A percentile compares a stretch with the other conserved stretches of the same genome.
Evolutionary conservation across 1,140 invertebrate species (phyloP).

Genomic region (Aphidius ervi): DNA sequence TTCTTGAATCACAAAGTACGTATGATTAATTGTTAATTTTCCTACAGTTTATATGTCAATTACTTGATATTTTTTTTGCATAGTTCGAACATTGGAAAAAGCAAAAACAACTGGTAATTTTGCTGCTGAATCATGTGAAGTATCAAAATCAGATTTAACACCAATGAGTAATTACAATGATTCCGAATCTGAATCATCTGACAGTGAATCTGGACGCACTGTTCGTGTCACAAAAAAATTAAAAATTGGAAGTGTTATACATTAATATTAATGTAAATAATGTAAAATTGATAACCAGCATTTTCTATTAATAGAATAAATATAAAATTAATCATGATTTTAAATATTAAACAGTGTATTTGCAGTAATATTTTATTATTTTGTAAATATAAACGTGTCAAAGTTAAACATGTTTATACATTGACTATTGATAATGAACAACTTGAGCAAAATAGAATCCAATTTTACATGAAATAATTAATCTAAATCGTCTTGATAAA

Average conservation of each 20-base stretch:
- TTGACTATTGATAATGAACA: too few species aligned
- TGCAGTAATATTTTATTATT: too few species aligned
- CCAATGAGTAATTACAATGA: slow-evolving; percentile 48
- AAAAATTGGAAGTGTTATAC: slow-evolving; percentile 47
- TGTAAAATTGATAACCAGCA: too few species aligned
- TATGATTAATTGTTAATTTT: too few species aligned
- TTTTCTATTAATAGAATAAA: too few species aligned
- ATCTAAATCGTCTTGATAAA: too few species aligned
- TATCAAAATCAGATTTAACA: slow-evolving; percentile 47
- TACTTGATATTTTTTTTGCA: slow-evolving; percentile 22
- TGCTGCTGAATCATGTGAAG: slow-evolving; percentile 54
- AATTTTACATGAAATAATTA: too few species aligned
- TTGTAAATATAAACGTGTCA: too few species aligned
- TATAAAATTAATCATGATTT: too few species aligned
- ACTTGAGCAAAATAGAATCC: too few species aligned
- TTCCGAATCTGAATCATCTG: slow-evolving; percentile 56
- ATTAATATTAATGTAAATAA: slow-evolving; percentile 29
- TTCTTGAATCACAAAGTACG: slow-evolving; percentile 82
- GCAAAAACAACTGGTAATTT: slow-evolving; percentile 66
- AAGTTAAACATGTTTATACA: too few species aligned
- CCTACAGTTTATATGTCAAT: neutral
- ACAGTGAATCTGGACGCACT: slow-evolving; percentile 50
- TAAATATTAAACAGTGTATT: too few species aligned
- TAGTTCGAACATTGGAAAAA: slow-evolving; percentile 68
- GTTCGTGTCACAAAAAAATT: slow-evolving; percentile 52